A percentile compares a stretch with the other conserved stretches of the same genome.
phyloP scores from a whole-genome alignment of 2,113 vertebrate species.

The Ammodytes dubius region DNA sequence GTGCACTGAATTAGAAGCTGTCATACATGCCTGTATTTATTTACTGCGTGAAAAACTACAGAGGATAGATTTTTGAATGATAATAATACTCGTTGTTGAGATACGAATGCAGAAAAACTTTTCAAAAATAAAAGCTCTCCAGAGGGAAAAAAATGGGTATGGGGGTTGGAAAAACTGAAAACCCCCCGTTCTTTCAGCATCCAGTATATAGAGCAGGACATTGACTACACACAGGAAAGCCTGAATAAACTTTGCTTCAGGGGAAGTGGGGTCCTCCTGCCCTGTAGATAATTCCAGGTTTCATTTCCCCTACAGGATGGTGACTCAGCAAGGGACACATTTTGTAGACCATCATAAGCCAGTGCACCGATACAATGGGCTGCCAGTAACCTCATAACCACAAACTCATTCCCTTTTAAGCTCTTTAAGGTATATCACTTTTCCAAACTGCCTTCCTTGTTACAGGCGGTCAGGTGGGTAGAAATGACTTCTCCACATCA shows the following conservation, averaged over 20 bases:
- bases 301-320: slow-evolving; percentile 80
- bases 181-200: slow-evolving; percentile 26
- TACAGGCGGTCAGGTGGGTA: background rate
- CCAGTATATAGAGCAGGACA: slow-evolving; percentile 47
- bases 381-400: slow-evolving; percentile 17
- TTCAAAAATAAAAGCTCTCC: slow-evolving; percentile 35
- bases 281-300: slow-evolving; percentile 72
- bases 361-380: slow-evolving; percentile 59
- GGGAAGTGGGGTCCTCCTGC: slow-evolving; percentile 64
- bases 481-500: slow-evolving; percentile 6
- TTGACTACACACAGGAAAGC: slow-evolving; percentile 77
- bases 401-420: slow-evolving; percentile 10
- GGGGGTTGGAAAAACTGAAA: slow-evolving; percentile 35
- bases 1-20: slow-evolving; percentile 13
- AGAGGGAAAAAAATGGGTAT: background rate
- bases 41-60: background rate
- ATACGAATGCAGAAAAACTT: slow-evolving; percentile 37
- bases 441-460: slow-evolving; percentile 39
- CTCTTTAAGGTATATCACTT: slow-evolving; percentile 40
- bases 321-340: slow-evolving; percentile 74
- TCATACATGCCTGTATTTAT: slow-evolving; percentile 15
- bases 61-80: background rate
- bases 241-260: slow-evolving; percentile 78
- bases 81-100: background rate
- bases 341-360: slow-evolving; percentile 54